Evolutionary conservation across 2,888 invertebrate genomes (phyloP).

Genomic region (Nineta flava): DNA sequence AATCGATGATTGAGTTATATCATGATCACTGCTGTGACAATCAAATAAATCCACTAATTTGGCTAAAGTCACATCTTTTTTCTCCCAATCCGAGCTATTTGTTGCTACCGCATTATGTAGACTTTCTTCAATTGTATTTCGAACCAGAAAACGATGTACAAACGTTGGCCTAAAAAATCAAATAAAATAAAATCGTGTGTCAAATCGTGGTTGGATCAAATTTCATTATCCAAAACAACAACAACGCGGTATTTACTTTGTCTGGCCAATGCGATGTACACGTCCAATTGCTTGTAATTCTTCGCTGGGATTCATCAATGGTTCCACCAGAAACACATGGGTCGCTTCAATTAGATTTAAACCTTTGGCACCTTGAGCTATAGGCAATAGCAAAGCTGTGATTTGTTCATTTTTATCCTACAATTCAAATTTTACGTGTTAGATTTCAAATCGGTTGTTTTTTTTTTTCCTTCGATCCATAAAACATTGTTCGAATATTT

Average conservation of each 20-base stretch:
- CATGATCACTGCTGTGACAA: too few species aligned
- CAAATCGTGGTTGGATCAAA: too few species aligned
- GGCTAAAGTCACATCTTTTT: slow-evolving; percentile 27
- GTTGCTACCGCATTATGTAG: slow-evolving; percentile 34
- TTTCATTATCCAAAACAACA: background rate
- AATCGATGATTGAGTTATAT: too few species aligned
- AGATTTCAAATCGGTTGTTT: too few species aligned
- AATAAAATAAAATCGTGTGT: slow-evolving; percentile 4
- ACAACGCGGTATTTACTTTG: slow-evolving; percentile 27
- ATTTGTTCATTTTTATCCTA: slow-evolving; percentile 27
- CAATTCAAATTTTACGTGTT: too few species aligned
- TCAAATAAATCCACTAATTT: slow-evolving; percentile 26
- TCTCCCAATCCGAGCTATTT: slow-evolving; percentile 27
- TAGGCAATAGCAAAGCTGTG: slow-evolving; percentile 47
- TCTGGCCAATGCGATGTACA: slow-evolving; percentile 66
- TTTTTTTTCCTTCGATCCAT: too few species aligned
- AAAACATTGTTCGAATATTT: too few species aligned
- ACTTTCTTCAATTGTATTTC: slow-evolving; percentile 53
- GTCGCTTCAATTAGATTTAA: slow-evolving; percentile 65
- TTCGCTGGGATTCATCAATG: slow-evolving; percentile 52
- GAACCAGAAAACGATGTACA: slow-evolving; percentile 54
- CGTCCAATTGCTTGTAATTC: slow-evolving; percentile 64
- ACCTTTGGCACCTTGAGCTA: slow-evolving; percentile 56
- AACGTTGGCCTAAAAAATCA: slow-evolving; percentile 35
- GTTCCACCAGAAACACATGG: slow-evolving; percentile 60